A percentile compares a stretch with the other conserved stretches of the same genome.
phyloP scores from a whole-genome alignment of 2,797 vertebrate genomes.

The Ceryle rudis region DNA sequence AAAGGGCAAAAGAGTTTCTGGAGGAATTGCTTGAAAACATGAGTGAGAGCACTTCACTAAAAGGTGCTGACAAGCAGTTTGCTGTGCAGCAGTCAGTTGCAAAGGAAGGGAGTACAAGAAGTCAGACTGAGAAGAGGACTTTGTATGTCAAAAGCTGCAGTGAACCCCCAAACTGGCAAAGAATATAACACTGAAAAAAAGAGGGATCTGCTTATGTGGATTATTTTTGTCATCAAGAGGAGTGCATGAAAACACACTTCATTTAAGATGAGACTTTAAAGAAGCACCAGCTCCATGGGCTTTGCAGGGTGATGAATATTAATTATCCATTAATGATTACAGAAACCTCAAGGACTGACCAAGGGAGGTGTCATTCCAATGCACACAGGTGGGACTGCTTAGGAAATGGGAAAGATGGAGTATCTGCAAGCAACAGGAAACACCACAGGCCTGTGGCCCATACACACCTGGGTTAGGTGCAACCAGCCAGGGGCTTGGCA shows the following conservation, averaged over 20 bases:
- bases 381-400: accelerated
- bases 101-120: background rate
- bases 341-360: background rate
- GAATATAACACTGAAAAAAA: background rate
- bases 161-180: background rate
- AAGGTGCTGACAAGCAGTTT: background rate
- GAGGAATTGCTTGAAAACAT: background rate
- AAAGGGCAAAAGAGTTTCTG: background rate
- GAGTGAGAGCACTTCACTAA: background rate
- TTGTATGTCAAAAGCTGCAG: background rate
- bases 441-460: background rate
- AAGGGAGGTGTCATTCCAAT: background rate
- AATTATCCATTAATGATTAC: background rate
- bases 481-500: background rate
- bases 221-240: background rate
- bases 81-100: background rate
- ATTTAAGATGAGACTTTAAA: background rate
- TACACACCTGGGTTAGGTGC: background rate
- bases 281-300: background rate
- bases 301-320: background rate
- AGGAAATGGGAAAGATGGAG: background rate
- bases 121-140: background rate
- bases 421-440: background rate
- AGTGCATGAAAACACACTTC: background rate
- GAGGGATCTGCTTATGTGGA: background rate